phyloP scores from a whole-genome alignment of 2,888 invertebrate genomes.

The Oligia strigilis region DNA sequence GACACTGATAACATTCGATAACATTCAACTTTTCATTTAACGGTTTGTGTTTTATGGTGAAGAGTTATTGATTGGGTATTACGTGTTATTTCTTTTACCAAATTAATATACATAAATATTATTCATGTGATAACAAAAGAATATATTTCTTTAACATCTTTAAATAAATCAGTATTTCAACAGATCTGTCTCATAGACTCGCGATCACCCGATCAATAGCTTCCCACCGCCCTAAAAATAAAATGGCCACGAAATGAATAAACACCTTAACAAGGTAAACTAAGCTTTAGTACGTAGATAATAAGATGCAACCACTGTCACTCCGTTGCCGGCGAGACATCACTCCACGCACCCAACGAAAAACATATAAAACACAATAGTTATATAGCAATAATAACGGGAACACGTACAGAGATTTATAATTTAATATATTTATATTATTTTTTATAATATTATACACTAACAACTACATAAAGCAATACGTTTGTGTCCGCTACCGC shows the following conservation, averaged over 20 bases:
- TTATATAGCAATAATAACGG: conserved; percentile 69
- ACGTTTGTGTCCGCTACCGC: conserved; percentile 79
- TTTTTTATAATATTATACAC: conserved; percentile 78
- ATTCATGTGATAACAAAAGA: conserved; percentile 3
- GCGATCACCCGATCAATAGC: conserved; percentile 38
- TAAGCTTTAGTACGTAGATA: conserved; percentile 63
- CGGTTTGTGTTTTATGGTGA: conserved; percentile 21
- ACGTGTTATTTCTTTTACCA: background rate
- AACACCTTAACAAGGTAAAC: conserved; percentile 50
- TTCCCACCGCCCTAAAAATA: conserved; percentile 48
- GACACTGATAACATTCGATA: conserved; percentile 33
- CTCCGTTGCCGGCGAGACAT: conserved; percentile 55
- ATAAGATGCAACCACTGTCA: conserved; percentile 57
- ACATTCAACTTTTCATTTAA: conserved; percentile 33
- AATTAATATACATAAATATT: background rate
- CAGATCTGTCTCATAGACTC: conserved; percentile 19
- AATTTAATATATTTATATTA: conserved; percentile 71
- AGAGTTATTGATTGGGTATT: conserved; percentile 33
- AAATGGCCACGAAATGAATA: conserved; percentile 67
- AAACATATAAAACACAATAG: conserved; percentile 67
- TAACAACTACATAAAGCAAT: conserved; percentile 88
- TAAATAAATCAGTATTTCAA: conserved; percentile 6
- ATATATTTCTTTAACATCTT: background rate
- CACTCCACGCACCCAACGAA: conserved; percentile 57
- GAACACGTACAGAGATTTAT: conserved; percentile 82